Conservation (phyloP, 2,888 invertebrate species). For the Erebia ligea region DNA sequence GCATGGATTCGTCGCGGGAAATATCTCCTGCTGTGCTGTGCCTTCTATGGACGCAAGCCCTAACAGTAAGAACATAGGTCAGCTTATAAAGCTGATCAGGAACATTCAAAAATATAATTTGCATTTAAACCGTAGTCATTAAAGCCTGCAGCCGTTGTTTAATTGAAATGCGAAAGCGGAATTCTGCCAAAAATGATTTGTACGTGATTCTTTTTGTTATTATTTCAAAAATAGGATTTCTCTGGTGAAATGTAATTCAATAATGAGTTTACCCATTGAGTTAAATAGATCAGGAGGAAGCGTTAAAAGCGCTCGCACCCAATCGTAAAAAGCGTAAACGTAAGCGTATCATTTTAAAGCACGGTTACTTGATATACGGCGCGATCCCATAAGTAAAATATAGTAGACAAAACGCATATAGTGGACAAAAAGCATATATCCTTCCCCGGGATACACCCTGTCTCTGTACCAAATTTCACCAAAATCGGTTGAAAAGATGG, state of each 20-base stretch:
- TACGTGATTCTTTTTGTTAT: slow-evolving; percentile 29
- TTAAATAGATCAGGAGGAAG: neutral
- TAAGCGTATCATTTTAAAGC: no score
- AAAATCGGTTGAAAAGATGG: no score
- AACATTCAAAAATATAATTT: slow-evolving; percentile 29
- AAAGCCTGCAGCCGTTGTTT: slow-evolving; percentile 27
- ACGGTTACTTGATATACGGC: no score
- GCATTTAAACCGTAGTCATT: slow-evolving; percentile 29
- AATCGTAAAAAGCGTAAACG: no score
- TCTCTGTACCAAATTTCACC: no score
- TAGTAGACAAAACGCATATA: no score
- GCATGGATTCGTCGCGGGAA: neutral
- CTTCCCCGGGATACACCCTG: no score
- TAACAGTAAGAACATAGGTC: no score
- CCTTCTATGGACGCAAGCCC: no score
- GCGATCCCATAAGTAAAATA: no score
- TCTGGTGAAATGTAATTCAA: slow-evolving; percentile 19
- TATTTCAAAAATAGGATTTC: slow-evolving; percentile 23
- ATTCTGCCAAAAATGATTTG: slow-evolving; percentile 24
- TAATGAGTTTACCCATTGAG: slow-evolving; percentile 15
- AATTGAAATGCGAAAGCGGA: slow-evolving; percentile 28
- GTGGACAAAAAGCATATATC: no score
- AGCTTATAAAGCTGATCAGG: slow-evolving; percentile 19
- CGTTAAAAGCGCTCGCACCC: neutral
- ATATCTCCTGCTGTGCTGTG: no score